Evolutionary conservation across 2,113 vertebrate genomes (phyloP).

Genomic region (Panthera uncia): DNA sequence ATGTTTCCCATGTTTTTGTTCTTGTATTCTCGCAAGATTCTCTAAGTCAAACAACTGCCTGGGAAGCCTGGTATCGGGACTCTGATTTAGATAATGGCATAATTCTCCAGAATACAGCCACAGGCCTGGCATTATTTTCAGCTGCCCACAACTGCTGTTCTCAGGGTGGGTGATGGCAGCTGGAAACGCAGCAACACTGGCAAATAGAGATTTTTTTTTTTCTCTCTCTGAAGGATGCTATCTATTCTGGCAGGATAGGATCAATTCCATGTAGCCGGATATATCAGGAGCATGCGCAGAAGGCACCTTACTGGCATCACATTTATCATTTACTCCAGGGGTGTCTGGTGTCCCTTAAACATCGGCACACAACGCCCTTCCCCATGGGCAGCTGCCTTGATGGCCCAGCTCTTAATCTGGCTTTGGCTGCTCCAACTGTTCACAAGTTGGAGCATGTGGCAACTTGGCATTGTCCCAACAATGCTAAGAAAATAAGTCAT

Average conservation of each 20-base stretch:
- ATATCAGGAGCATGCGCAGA: background rate
- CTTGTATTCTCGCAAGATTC: constrained; percentile 38
- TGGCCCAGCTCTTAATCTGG: background rate
- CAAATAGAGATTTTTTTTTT: background rate
- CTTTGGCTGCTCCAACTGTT: background rate
- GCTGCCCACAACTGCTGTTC: background rate
- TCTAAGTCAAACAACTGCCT: constrained; percentile 34
- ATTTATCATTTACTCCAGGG: background rate
- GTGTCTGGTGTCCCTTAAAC: background rate
- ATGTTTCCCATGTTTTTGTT: constrained; percentile 10
- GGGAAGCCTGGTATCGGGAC: background rate
- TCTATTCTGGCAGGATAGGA: background rate
- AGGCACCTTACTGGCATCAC: background rate
- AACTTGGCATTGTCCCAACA: background rate
- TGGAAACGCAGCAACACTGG: background rate
- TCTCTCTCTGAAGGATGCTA: background rate
- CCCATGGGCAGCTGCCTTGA: background rate
- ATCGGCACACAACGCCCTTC: too few species aligned
- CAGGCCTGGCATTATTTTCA: background rate
- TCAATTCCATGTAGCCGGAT: background rate
- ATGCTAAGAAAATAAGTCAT: constrained; percentile 6
- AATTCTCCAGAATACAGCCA: background rate
- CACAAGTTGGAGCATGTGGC: too few species aligned
- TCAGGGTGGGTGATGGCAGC: background rate
- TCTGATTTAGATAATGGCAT: constrained; percentile 33